Evolutionary conservation across 2,888 invertebrate species (phyloP).

Genomic region (Heteromurus nitidus): DNA sequence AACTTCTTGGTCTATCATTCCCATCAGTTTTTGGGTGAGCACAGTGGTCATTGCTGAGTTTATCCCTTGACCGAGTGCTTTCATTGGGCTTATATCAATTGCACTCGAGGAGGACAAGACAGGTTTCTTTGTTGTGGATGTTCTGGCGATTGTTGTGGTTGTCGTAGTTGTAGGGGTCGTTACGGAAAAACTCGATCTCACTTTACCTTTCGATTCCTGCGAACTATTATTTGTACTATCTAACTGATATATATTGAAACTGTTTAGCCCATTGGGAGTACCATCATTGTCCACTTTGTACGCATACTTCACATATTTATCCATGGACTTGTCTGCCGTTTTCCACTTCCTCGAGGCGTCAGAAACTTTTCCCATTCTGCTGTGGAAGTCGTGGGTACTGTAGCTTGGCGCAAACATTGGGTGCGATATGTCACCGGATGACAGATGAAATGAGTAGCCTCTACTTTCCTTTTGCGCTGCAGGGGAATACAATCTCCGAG

Average conservation of each 20-base stretch:
- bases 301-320: conserved; percentile 70
- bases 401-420: conserved; percentile 63
- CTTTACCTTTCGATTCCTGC: conserved; percentile 46
- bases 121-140: conserved; percentile 40
- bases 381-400: conserved; percentile 69
- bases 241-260: conserved; percentile 70
- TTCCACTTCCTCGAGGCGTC: conserved; percentile 64
- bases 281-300: conserved; percentile 63
- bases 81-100: conserved; percentile 61
- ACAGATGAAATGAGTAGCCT: conserved; percentile 72
- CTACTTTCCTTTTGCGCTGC: conserved; percentile 70
- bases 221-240: conserved; percentile 27
- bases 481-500: conserved; percentile 24
- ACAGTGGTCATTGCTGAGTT: conserved; percentile 73
- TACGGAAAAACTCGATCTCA: conserved; percentile 24
- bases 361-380: conserved; percentile 71
- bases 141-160: conserved; percentile 26
- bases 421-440: conserved; percentile 68
- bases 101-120: conserved; percentile 7
- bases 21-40: conserved; percentile 72
- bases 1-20: conserved; percentile 72
- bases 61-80: conserved; percentile 69
- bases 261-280: conserved; percentile 56
- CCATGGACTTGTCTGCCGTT: conserved; percentile 63
- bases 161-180: conserved; percentile 21